Evolutionary conservation across 2,797 vertebrate species (phyloP).

Genomic region (Bovichtus variegatus): DNA sequence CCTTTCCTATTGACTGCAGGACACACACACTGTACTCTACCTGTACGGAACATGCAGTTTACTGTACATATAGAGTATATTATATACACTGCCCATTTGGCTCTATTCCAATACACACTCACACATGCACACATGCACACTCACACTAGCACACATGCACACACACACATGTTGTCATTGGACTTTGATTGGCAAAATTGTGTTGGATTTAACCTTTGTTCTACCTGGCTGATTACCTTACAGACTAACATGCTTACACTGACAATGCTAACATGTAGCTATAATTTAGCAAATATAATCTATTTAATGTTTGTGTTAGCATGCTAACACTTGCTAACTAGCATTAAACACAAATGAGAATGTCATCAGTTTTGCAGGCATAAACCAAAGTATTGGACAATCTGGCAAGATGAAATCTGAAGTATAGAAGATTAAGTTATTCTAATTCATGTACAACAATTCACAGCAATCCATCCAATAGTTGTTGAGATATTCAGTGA

Average conservation of each 20-base stretch:
- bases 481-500: no score
- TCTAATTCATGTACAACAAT: no score
- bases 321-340: not conserved
- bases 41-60: constrained; percentile 8
- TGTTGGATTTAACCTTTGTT: constrained; percentile 89
- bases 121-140: constrained; percentile 5
- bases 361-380: not conserved
- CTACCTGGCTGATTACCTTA: constrained; percentile 27
- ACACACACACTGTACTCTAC: not conserved
- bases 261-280: not conserved
- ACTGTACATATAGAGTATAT: constrained; percentile 10
- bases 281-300: not conserved
- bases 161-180: constrained; percentile 33
- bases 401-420: not conserved
- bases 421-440: no score
- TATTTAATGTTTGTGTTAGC: not conserved
- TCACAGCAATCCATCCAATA: no score
- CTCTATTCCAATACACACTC: constrained; percentile 11
- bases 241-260: not conserved
- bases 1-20: not conserved
- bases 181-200: constrained; percentile 84
- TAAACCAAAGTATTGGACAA: not conserved
- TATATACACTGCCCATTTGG: constrained; percentile 19
- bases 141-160: constrained; percentile 9
- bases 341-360: not conserved